Percentiles rank a stretch among this genome's conserved stretches.
phyloP scores from a whole-genome alignment of 1,140 invertebrate genomes.

The Eueides isabella region DNA sequence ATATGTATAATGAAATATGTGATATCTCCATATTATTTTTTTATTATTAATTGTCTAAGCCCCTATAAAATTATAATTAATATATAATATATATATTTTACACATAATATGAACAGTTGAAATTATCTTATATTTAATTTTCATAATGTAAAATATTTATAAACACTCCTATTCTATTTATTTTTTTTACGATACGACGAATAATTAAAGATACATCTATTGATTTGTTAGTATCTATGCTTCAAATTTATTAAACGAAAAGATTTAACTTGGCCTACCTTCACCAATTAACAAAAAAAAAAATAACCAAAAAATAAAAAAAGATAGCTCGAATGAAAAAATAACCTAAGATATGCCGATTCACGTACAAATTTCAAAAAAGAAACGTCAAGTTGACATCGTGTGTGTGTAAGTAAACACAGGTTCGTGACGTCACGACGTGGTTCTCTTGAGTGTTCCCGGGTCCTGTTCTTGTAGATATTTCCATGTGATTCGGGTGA shows the following conservation, averaged over 20 bases:
- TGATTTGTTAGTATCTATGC: constrained; percentile 41
- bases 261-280: constrained; percentile 34
- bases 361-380: constrained; percentile 33
- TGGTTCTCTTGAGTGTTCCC: constrained; percentile 25
- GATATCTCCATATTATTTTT: constrained; percentile 40
- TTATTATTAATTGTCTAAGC: constrained; percentile 41
- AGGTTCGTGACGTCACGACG: constrained; percentile 9
- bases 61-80: constrained; percentile 50
- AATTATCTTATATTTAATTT: constrained; percentile 31
- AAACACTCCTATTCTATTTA: constrained; percentile 44
- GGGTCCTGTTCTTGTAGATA: constrained; percentile 37
- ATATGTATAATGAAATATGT: constrained; percentile 46
- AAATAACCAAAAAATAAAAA: constrained; percentile 21
- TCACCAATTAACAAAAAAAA: constrained; percentile 36
- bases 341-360: constrained; percentile 33
- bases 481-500: constrained; percentile 70
- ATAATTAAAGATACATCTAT: constrained; percentile 40
- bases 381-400: constrained; percentile 30
- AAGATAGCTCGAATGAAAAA: constrained; percentile 29
- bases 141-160: constrained; percentile 38
- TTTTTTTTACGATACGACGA: constrained; percentile 31
- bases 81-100: constrained; percentile 56
- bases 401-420: constrained; percentile 31
- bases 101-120: constrained; percentile 46
- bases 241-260: constrained; percentile 24